Conservation (phyloP, 2,113 vertebrate species). For the Oncorhynchus clarkii region DNA sequence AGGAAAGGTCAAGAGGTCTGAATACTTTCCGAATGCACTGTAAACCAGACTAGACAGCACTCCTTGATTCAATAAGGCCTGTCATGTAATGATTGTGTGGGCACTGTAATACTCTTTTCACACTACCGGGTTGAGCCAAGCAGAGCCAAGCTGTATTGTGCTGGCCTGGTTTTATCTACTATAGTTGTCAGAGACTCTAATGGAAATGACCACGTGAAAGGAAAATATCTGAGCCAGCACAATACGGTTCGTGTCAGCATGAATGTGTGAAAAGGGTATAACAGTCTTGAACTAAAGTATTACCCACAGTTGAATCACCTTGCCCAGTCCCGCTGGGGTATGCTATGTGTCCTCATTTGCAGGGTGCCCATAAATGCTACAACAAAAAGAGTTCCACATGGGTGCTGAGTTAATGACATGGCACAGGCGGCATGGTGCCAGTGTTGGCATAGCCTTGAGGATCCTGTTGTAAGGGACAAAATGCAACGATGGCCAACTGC, state of each 20-base stretch:
- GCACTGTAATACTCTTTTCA: no score
- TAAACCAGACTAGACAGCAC: slow-evolving; percentile 38
- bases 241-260: no score
- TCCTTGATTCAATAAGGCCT: slow-evolving; percentile 52
- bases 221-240: not conserved
- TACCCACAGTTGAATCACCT: slow-evolving; percentile 37
- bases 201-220: not conserved
- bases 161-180: slow-evolving; percentile 4
- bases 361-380: slow-evolving; percentile 27
- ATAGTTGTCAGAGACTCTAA: no score
- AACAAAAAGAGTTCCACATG: slow-evolving; percentile 25
- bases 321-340: slow-evolving; percentile 19
- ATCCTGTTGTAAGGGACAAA: slow-evolving; percentile 24
- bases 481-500: not conserved
- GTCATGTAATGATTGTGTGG: slow-evolving; percentile 19
- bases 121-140: no score
- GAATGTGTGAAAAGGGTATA: no score
- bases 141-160: not conserved
- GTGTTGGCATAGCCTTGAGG: slow-evolving; percentile 5
- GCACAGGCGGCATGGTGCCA: slow-evolving; percentile 23
- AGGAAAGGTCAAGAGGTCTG: no score
- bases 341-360: slow-evolving; percentile 25
- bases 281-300: no score
- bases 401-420: slow-evolving; percentile 39
- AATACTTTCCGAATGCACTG: slow-evolving; percentile 5